These are phyloP conservation scores for Tauraco erythrolophus DNA, from an alignment of 2,113 vertebrate genomes.

Conservation along the genomic window DNA sequence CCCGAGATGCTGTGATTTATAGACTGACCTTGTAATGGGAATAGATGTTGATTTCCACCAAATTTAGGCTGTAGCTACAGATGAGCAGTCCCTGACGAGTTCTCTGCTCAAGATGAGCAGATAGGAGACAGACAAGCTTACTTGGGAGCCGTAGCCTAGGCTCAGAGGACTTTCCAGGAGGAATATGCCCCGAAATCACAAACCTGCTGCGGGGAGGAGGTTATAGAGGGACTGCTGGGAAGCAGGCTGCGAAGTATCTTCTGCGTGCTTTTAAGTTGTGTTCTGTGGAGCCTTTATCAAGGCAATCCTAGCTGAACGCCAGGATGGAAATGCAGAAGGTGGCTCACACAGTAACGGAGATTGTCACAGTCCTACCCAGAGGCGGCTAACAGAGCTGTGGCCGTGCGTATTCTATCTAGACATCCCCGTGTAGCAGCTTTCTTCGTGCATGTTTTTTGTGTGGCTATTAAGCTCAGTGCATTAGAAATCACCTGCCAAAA, in stretches of 20 bases:
- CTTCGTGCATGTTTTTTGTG: not conserved
- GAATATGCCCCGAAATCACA: not conserved
- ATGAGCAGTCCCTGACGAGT: not conserved
- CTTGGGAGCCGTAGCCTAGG: not conserved
- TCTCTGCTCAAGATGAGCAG: not conserved
- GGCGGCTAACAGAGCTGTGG: not conserved
- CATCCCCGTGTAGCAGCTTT: not conserved
- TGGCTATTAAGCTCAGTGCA: not conserved
- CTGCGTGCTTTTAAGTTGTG: rapidly evolving
- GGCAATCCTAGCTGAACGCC: not conserved
- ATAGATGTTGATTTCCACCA: not conserved
- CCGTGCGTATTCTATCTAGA: not conserved
- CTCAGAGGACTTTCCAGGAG: not conserved
- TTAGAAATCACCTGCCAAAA: constrained; percentile 49
- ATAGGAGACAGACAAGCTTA: not conserved
- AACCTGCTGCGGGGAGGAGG: not conserved
- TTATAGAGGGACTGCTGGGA: not conserved
- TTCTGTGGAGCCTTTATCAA: not conserved
- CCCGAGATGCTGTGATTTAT: not conserved
- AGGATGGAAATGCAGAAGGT: not conserved
- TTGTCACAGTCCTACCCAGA: not conserved
- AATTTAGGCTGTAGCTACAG: not conserved
- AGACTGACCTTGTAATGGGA: not conserved
- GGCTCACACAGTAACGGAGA: not conserved
- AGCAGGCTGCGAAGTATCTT: not conserved